Percentiles rank a stretch among this genome's conserved stretches.
These are phyloP conservation scores for Lepidotrigona ventralis DNA, from an alignment of 1,140 invertebrate genomes.

Conservation along the genomic window DNA sequence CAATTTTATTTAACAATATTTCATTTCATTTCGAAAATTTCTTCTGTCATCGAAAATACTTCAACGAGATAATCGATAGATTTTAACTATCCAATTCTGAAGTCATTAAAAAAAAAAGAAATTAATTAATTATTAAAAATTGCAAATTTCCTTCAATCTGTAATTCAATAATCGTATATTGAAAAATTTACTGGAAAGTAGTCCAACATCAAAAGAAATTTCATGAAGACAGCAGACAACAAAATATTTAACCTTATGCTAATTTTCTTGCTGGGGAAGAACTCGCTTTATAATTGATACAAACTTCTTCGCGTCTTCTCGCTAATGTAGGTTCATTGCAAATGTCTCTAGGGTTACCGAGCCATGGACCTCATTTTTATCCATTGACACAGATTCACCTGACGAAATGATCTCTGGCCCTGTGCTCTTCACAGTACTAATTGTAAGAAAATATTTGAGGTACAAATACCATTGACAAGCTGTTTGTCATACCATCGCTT, in stretches of 20 bases:
- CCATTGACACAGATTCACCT: constrained; percentile 49
- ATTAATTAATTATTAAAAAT: neutral
- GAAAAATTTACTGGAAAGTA: neutral
- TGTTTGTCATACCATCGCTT: constrained; percentile 38
- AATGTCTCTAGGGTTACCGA: neutral
- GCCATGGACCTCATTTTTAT: constrained; percentile 32
- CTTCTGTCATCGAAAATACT: neutral
- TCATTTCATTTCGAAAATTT: neutral
- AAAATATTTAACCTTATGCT: neutral
- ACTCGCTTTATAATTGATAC: constrained; percentile 19
- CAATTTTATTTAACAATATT: neutral
- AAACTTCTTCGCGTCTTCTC: constrained; percentile 23
- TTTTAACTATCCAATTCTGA: neutral
- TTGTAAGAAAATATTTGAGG: constrained; percentile 45
- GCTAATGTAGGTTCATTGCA: constrained; percentile 24
- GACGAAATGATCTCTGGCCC: neutral
- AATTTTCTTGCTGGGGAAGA: neutral
- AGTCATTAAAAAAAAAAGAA: neutral
- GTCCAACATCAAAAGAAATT: neutral
- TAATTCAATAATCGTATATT: neutral
- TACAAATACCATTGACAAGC: constrained; percentile 41
- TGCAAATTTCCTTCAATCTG: neutral
- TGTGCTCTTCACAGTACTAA: constrained; percentile 13
- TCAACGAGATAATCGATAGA: neutral
- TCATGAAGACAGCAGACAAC: neutral